Base-by-base conservation (phyloP, 1,140 invertebrate species). In the Dinoponera quadriceps region DNA sequence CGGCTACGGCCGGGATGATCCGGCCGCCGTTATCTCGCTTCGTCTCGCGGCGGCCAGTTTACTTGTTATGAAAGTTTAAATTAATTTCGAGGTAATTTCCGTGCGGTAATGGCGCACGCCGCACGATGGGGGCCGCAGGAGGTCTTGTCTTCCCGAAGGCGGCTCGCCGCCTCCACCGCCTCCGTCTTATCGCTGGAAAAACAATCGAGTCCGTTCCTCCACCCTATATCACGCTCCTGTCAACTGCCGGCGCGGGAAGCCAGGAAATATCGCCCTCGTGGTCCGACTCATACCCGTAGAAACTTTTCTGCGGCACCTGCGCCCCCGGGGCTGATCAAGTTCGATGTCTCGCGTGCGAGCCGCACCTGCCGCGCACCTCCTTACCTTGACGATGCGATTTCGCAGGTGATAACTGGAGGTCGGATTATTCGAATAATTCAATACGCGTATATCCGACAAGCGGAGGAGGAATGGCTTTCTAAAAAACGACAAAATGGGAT, bases 61-160 rank as follows among this genome's bases (percentile, higher is more conserved):
- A 84, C 82, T 84, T 69, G 84, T 83, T 83, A 82, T 66, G 80
- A 85, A 89, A 89, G 83, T 89, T 89, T 89, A 89, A 89, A 89
- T 89, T 89, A 89, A 89, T 87, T 89, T 87, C 74, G 63, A 75
- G 85, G 84, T 87, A 89, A 89, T 89, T 89, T 89, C 87, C 87
- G 85, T 71, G 84, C 80, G 51, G 84, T 84, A 85, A 85, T 83
- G 84, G 84, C 49, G 66, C 80, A 55, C 59, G 68, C 27, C 48
- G 48, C 48, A 59, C 27, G 77, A 62, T 54, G 57, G 55, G 44
- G 33, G 27, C 22, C 27, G 55, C 71, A 27, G 72, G 38, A 51
- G 54, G 62, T 54, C 77, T 48, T 55, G 27, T 78, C 68, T 62
- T 78, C 59, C 59, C 51, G 68, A 72, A 72, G 68, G 25, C 77